Evolutionary conservation across 1,140 invertebrate species (phyloP).

Genomic region (Musca vetustissima): DNA sequence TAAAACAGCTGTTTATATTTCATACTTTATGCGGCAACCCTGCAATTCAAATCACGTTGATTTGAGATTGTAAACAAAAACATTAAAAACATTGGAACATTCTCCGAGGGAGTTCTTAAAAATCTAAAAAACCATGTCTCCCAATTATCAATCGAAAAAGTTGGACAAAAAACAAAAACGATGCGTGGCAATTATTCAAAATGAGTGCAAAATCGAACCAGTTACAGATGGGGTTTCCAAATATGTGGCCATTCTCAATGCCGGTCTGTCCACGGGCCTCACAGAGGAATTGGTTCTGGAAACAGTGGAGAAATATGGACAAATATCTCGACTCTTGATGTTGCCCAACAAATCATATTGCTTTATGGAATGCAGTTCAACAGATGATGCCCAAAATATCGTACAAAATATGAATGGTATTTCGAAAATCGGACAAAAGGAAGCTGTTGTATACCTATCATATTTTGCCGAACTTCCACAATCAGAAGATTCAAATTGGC

Average conservation of each 20-base stretch:
- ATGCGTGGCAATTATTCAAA: constrained; percentile 44
- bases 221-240: constrained; percentile 37
- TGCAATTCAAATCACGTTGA: background rate
- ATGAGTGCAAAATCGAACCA: constrained; percentile 43
- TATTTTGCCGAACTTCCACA: constrained; percentile 53
- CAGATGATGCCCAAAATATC: constrained; percentile 58
- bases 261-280: constrained; percentile 72
- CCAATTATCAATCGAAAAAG: constrained; percentile 43
- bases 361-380: constrained; percentile 64
- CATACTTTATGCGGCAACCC: too few relatives aligned
- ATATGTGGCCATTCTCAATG: constrained; percentile 60
- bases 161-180: constrained; percentile 44
- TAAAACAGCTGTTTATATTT: too few relatives aligned
- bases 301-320: constrained; percentile 58
- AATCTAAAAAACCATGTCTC: constrained; percentile 11
- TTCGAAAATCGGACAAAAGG: constrained; percentile 58
- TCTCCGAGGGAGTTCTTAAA: background rate
- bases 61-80: background rate
- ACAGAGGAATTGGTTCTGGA: constrained; percentile 64
- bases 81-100: background rate
- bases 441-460: constrained; percentile 65
- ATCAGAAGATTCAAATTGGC: constrained; percentile 38
- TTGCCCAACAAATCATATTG: constrained; percentile 73
- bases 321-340: constrained; percentile 64
- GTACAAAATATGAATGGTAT: constrained; percentile 61